Percentiles rank a stretch among this genome's conserved stretches.
Conservation (phyloP, 2,888 invertebrate species). For the Polietes domitor region DNA sequence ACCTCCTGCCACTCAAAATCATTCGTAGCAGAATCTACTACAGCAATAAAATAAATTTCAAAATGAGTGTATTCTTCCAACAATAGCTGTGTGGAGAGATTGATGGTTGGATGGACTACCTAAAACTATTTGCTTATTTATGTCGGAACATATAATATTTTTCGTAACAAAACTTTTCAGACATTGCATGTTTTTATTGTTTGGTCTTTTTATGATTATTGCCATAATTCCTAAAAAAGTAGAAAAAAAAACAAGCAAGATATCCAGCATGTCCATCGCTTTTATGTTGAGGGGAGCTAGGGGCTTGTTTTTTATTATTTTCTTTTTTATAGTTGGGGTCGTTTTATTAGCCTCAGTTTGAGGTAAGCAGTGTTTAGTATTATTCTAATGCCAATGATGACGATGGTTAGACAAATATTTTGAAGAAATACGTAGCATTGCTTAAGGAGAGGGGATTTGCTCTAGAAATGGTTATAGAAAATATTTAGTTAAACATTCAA, state of each 20-base stretch:
- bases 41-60: background rate
- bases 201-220: background rate
- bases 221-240: background rate
- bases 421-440: background rate
- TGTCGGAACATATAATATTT: background rate
- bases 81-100: too few species aligned
- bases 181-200: background rate
- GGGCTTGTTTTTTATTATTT: background rate
- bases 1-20: background rate
- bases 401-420: conserved; percentile 29
- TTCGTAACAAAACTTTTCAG: background rate
- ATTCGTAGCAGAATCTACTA: background rate
- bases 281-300: background rate
- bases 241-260: too few species aligned
- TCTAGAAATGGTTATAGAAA: too few species aligned
- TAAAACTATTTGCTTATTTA: background rate
- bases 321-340: background rate
- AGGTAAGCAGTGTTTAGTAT: conserved; percentile 1
- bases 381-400: conserved; percentile 38
- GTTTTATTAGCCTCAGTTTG: background rate
- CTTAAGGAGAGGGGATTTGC: conserved; percentile 3
- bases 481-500: too few species aligned
- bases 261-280: background rate
- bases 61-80: background rate
- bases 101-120: background rate